Conservation (phyloP, 2,888 invertebrate species). For the Stenodema calcarata region DNA sequence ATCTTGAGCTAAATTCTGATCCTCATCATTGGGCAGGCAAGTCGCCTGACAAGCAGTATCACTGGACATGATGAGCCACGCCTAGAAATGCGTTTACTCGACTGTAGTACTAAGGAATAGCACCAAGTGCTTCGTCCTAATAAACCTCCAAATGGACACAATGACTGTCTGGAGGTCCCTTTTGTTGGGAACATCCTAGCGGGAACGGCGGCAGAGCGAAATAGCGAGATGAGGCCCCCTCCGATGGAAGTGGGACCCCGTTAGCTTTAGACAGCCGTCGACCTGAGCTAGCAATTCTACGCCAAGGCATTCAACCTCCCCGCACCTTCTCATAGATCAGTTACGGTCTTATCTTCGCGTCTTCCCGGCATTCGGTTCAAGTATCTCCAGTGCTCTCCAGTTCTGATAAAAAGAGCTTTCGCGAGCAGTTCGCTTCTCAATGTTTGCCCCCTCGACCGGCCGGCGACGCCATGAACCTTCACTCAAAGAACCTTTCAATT, state of each 20-base stretch:
- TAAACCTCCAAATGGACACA: not conserved
- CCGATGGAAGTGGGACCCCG: constrained; percentile 23
- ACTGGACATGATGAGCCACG: no score
- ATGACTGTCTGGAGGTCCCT: constrained; percentile 5
- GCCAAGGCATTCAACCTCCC: constrained; percentile 42
- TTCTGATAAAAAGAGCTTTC: not conserved
- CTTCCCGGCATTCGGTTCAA: constrained; percentile 4
- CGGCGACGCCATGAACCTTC: not conserved
- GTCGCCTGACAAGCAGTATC: no score
- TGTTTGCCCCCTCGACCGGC: not conserved
- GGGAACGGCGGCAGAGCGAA: constrained; percentile 7
- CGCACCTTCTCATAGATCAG: constrained; percentile 27
- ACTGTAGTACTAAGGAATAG: no score
- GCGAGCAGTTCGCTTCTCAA: not conserved
- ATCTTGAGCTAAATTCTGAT: no score
- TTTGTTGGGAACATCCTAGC: constrained; percentile 5
- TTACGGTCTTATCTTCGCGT: constrained; percentile 43
- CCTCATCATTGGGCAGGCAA: no score
- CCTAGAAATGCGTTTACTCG: no score
- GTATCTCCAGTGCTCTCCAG: not conserved
- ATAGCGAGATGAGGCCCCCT: constrained; percentile 7
- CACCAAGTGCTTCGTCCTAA: not conserved
- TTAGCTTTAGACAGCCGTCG: constrained; percentile 35
- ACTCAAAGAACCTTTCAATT: no score
- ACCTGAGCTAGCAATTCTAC: constrained; percentile 46